Evolutionary conservation across 2,888 invertebrate genomes (phyloP).

Genomic region (Diogma glabrata): DNA sequence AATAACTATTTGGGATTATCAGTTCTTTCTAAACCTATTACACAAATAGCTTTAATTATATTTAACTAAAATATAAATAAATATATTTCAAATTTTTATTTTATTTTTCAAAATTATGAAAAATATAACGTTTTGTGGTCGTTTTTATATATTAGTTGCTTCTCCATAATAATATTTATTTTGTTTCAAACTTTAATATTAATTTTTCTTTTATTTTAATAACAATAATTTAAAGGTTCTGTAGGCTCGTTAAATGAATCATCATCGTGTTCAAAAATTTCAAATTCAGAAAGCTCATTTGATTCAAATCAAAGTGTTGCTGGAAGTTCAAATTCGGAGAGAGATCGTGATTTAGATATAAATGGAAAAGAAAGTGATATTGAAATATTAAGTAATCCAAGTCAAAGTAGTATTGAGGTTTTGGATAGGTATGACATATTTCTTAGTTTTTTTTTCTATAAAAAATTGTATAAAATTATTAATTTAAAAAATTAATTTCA

Average conservation of each 20-base stretch:
- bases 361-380: constrained; percentile 52
- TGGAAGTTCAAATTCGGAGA: constrained; percentile 33
- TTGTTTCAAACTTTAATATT: neutral
- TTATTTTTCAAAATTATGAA: neutral
- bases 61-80: neutral
- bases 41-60: constrained; percentile 1
- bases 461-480: neutral
- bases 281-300: constrained; percentile 32
- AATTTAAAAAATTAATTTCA: constrained; percentile 12
- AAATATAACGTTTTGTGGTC: neutral
- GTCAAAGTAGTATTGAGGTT: constrained; percentile 58
- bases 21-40: too few relatives aligned
- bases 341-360: constrained; percentile 27
- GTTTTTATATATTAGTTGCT: neutral
- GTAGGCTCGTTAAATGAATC: constrained; percentile 36
- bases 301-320: constrained; percentile 36
- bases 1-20: too few relatives aligned
- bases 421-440: constrained; percentile 30
- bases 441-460: constrained; percentile 11
- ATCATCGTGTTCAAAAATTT: constrained; percentile 36
- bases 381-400: constrained; percentile 57
- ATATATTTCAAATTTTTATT: constrained; percentile 5
- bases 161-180: neutral
- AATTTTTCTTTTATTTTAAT: neutral
- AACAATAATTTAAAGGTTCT: constrained; percentile 29